phyloP scores from a whole-genome alignment of 2,797 vertebrate species.

The Scolopax bukidnonensis region DNA sequence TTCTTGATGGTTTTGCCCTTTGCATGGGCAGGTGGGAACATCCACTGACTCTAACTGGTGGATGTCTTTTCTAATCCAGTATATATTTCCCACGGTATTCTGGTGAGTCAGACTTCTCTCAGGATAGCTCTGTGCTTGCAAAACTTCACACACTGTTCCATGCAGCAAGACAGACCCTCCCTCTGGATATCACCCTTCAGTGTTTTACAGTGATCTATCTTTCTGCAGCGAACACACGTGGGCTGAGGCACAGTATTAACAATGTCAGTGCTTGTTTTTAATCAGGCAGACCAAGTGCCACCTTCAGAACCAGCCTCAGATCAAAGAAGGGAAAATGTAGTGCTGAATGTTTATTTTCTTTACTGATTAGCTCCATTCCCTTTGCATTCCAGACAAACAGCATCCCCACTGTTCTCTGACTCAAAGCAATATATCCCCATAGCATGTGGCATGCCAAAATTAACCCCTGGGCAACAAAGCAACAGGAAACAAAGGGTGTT shows the following conservation, averaged over 20 bases:
- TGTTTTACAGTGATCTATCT: not conserved
- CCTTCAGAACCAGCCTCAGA: not conserved
- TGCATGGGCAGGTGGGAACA: not conserved
- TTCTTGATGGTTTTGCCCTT: not conserved
- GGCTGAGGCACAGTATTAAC: not conserved
- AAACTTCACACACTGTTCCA: not conserved
- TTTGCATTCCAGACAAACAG: not conserved
- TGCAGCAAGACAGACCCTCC: not conserved
- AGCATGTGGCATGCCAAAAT: not conserved
- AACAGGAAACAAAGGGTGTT: not conserved
- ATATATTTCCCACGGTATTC: not conserved
- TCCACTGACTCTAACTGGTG: not conserved
- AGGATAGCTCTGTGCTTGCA: not conserved
- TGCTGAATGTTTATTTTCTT: not conserved
- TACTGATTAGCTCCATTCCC: not conserved
- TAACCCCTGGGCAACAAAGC: constrained; percentile 3
- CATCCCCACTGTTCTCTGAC: constrained; percentile 5
- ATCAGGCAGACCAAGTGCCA: not conserved
- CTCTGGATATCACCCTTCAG: not conserved
- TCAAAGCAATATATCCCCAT: not conserved
- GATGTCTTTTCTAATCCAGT: not conserved
- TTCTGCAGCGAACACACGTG: accelerated
- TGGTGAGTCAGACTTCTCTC: not conserved
- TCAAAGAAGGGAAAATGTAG: not conserved
- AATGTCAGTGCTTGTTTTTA: not conserved